phyloP scores from a whole-genome alignment of 2,797 vertebrate genomes.

The Channallabes apus region DNA sequence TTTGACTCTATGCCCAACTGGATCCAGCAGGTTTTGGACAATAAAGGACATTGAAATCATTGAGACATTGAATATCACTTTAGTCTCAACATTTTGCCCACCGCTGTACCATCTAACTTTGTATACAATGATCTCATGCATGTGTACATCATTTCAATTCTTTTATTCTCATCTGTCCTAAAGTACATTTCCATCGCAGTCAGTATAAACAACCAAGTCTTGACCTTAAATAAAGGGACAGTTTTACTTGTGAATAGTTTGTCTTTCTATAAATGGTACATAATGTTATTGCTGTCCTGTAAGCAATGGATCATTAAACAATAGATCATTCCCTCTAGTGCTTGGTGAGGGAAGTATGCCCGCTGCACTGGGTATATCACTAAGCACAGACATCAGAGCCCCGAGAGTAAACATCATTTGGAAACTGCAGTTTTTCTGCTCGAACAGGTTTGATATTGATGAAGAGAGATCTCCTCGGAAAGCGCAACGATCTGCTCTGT shows the following conservation, averaged over 20 bases:
- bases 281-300: constrained; percentile 69
- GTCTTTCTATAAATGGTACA: constrained; percentile 71
- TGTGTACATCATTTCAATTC: background rate
- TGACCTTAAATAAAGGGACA: constrained; percentile 67
- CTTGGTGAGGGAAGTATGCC: constrained; percentile 61
- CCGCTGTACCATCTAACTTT: background rate
- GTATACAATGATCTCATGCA: background rate
- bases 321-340: constrained; percentile 67
- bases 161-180: background rate
- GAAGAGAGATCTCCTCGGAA: constrained; percentile 76
- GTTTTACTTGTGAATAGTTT: constrained; percentile 69
- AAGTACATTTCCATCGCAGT: background rate
- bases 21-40: too few species aligned
- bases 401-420: constrained; percentile 80
- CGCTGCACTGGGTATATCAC: constrained; percentile 71
- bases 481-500: constrained; percentile 73
- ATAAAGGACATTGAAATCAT: too few species aligned
- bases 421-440: constrained; percentile 81
- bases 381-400: constrained; percentile 77
- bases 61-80: too few species aligned
- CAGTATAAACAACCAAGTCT: background rate
- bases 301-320: constrained; percentile 64
- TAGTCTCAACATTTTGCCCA: too few species aligned
- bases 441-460: constrained; percentile 83
- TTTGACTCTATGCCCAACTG: too few species aligned